Evolutionary conservation across 2,113 vertebrate species (phyloP).

Genomic region (Brachypodius melanocephalos): DNA sequence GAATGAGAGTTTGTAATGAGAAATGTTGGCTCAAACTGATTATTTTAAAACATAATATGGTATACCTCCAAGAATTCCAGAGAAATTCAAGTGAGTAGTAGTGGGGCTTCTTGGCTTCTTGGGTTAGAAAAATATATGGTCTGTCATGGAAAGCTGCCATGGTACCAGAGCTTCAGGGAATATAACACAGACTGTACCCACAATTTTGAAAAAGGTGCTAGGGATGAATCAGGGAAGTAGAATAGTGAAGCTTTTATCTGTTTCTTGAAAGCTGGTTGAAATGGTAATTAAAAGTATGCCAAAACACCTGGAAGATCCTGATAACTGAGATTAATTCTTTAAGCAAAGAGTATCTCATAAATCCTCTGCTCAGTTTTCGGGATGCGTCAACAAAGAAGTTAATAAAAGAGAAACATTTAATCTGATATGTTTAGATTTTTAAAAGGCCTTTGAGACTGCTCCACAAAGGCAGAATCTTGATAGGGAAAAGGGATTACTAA

Average conservation of each 20-base stretch:
- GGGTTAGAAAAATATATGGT: neutral
- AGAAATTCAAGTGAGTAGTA: neutral
- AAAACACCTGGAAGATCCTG: neutral
- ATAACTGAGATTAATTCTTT: slow-evolving; percentile 18
- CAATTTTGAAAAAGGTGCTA: neutral
- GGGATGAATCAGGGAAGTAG: neutral
- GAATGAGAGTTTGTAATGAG: neutral
- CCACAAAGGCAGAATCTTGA: slow-evolving; percentile 10
- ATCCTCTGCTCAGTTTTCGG: neutral
- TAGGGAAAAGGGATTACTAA: neutral
- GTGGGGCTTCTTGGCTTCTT: neutral
- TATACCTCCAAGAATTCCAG: neutral
- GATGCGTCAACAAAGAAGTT: neutral
- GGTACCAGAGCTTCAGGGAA: neutral
- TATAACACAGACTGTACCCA: neutral
- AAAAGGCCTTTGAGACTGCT: neutral
- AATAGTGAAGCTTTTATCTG: neutral
- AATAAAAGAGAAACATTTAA: slow-evolving; percentile 33
- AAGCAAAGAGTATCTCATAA: neutral
- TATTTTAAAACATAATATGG: neutral
- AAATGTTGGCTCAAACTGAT: neutral
- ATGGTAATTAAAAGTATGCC: slow-evolving; percentile 21
- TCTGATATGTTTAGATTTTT: slow-evolving; percentile 18
- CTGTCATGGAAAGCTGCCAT: neutral
- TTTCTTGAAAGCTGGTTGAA: neutral